Conservation (phyloP, 2,113 vertebrate genomes). For the Lophius piscatorius region DNA sequence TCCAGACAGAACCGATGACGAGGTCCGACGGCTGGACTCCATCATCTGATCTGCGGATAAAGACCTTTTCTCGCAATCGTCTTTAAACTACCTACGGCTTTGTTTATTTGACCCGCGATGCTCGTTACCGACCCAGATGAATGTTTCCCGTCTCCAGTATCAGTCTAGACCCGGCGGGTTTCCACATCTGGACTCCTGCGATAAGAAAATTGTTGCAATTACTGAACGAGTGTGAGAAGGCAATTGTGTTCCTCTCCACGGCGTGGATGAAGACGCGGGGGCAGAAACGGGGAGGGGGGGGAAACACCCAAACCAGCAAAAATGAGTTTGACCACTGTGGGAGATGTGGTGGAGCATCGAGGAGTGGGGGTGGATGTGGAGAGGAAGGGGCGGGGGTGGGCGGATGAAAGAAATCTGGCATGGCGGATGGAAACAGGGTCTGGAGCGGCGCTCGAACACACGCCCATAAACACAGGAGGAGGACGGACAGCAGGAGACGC, state of each 20-base stretch:
- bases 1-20: conserved; percentile 42
- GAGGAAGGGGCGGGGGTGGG: not conserved
- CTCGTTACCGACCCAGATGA: conserved; percentile 51
- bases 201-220: conserved; percentile 72
- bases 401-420: conserved; percentile 65
- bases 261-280: conserved; percentile 35
- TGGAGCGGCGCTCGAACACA: conserved; percentile 36
- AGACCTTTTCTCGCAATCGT: too few species aligned
- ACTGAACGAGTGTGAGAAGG: conserved; percentile 53
- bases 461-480: conserved; percentile 37
- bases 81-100: conserved; percentile 50
- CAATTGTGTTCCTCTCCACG: conserved; percentile 42
- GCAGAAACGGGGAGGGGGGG: not conserved
- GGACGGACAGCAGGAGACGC: too few species aligned
- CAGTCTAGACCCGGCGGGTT: conserved; percentile 62
- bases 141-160: conserved; percentile 58
- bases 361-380: conserved; percentile 29
- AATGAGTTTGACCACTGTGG: conserved; percentile 58
- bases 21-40: conserved; percentile 42
- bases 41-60: conserved; percentile 45
- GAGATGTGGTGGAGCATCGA: conserved; percentile 70
- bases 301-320: conserved; percentile 18
- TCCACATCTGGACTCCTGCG: conserved; percentile 65
- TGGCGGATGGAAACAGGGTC: conserved; percentile 61
- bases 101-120: conserved; percentile 34